Conservation (phyloP, 37 sponge, comb jelly and placozoan genomes). For the Ianthella basta region DNA sequence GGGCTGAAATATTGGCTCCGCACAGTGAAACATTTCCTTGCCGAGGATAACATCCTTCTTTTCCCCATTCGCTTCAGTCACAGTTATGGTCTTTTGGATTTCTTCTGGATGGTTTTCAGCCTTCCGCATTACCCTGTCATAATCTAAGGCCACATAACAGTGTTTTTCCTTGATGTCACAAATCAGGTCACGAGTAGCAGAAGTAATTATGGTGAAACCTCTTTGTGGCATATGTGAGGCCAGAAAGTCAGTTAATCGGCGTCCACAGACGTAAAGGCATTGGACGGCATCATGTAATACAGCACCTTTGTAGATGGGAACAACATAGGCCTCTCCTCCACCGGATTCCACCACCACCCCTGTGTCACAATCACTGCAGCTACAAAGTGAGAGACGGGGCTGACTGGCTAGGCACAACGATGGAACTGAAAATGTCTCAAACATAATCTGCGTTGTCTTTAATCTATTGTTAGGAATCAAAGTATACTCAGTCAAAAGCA, state of each 20-base stretch:
- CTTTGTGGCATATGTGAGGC: background rate
- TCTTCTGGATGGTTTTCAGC: background rate
- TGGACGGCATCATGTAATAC: background rate
- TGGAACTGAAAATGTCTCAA: background rate
- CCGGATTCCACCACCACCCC: slow-evolving; percentile 33
- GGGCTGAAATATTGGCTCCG: slow-evolving; percentile 32
- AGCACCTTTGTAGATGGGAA: slow-evolving; percentile 30
- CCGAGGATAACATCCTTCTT: slow-evolving; percentile 11
- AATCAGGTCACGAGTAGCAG: background rate
- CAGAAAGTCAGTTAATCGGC: slow-evolving; percentile 7
- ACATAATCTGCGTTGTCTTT: slow-evolving; percentile 29
- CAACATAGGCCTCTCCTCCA: slow-evolving; percentile 3
- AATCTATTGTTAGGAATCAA: background rate
- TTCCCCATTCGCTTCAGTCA: background rate
- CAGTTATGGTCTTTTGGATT: no score
- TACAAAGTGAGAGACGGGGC: background rate
- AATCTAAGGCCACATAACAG: slow-evolving; percentile 32
- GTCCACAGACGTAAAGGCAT: background rate
- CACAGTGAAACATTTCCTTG: slow-evolving; percentile 35
- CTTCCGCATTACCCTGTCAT: background rate
- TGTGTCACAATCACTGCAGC: background rate
- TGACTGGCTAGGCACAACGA: background rate
- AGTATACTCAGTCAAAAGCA: slow-evolving; percentile 8
- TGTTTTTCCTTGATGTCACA: slow-evolving; percentile 28
- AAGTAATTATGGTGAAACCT: background rate